Evolutionary conservation across 2,113 vertebrate genomes (phyloP), one percentile per base, ranked within the genome.

Genomic region (Eulacestoma nigropectus): DNA sequence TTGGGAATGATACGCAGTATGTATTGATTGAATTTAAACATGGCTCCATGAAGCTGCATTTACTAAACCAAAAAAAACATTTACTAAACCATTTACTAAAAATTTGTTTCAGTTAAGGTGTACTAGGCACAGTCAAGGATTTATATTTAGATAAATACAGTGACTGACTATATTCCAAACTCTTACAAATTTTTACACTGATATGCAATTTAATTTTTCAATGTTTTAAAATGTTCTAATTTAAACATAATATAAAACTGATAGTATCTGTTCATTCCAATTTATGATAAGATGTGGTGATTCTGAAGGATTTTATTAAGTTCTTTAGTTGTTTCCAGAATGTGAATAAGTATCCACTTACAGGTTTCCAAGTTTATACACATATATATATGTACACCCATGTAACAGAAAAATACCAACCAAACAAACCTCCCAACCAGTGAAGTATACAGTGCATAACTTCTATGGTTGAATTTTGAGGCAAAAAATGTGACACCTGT

Each of bases 1-100:
- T 1, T 2, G 1, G 16, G 13, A 77, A 10, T 57, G 10, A 49
- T 23, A 52, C 0, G 2, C 39, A 60, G 8, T 22, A 27, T 4
- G 16, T 32, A 10, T 27, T 57, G 21, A 53, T 10, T 44, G 13
- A 55, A 90, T 75, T 72, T 85, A 47, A 85, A 88, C 44, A 55
- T 26, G 32, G 7, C 2, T 86, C 11, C 85, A 9, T 46, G 15
- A 23, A 37, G 3, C 16, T 59, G 11, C 6, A 12, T 46, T 76
- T 76, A 46, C 32, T 69, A 89, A 73, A 44, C 13, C 4, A 76
- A 14, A 39, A 39, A 39, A 39, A 39, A 39, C 39, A 39, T 12
- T 39, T 39, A 39, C 39, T 39, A 39, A 39, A 39, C 39, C 39
- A 39, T 39, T 39, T 39, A 1, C 3, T n/a, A 35, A 84, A 87